These are phyloP conservation scores for Pheosia gnoma DNA, from an alignment of 2,888 invertebrate genomes.

Conservation along the genomic window DNA sequence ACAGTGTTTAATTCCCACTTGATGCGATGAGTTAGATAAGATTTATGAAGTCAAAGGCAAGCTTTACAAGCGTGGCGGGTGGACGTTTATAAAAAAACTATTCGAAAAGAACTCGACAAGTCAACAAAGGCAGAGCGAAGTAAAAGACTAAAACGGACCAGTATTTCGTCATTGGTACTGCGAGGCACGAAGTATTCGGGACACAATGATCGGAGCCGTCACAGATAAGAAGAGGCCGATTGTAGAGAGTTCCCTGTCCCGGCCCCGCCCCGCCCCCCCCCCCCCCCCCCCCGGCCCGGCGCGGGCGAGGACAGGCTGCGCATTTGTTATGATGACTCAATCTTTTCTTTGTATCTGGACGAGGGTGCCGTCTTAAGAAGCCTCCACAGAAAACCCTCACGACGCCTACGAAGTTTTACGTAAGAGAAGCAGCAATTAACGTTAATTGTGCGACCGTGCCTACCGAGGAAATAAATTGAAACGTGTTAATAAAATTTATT, in stretches of 20 bases:
- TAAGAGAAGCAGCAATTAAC: conserved; percentile 80
- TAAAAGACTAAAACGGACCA: conserved; percentile 73
- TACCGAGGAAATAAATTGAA: conserved; percentile 69
- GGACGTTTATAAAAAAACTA: conserved; percentile 72
- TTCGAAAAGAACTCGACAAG: conserved; percentile 73
- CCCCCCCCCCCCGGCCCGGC: conserved; percentile 61
- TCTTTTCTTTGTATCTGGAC: conserved; percentile 73
- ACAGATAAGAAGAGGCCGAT: conserved; percentile 78
- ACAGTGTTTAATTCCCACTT: conserved; percentile 55
- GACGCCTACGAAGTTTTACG: conserved; percentile 62
- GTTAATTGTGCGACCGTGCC: conserved; percentile 66
- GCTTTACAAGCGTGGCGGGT: conserved; percentile 68
- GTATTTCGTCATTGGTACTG: conserved; percentile 73
- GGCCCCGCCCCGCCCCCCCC: conserved; percentile 50
- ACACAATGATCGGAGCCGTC: conserved; percentile 77
- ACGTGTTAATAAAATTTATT: conserved; percentile 80
- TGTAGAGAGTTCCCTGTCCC: conserved; percentile 73
- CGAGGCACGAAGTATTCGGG: conserved; percentile 72
- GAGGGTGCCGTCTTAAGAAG: conserved; percentile 57
- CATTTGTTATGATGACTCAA: conserved; percentile 84
- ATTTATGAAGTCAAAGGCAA: conserved; percentile 71
- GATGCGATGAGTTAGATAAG: conserved; percentile 76
- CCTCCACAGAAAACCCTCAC: conserved; percentile 52
- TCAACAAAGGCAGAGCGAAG: conserved; percentile 74
- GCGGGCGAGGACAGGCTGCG: conserved; percentile 57